Base-by-base conservation (phyloP, 2,797 vertebrate species). In the Ptychobarbus kaznakovi region DNA sequence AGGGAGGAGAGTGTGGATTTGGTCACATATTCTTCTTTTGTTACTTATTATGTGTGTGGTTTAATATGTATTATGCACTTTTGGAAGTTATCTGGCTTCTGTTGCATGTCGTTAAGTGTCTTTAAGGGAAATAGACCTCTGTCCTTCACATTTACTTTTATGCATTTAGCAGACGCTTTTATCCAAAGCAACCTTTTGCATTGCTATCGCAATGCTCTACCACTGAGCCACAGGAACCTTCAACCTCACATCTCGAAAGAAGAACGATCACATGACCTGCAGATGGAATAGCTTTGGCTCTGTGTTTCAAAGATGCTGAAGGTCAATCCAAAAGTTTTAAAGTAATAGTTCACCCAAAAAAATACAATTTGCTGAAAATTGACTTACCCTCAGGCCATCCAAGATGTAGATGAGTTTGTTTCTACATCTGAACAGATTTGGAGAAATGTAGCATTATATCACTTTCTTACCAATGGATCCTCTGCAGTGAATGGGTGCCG, bases 1-100 rank as follows among this genome's bases (percentile, higher is more conserved):
- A 66, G 79, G 88, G 83, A 80, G 42, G 72, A 78, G 65, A 4
- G 5, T 81, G 80, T 85, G 80, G 53, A 83, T 84, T 87, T 80
- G 53, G 51, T 32, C 7, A 2, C 44, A 22, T 68, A 58, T 72
- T 82, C 53, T 87, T 38, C 44, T 65, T 88, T 80, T 80, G 58
- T 82, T 58, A 40, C 28, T 73, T 7, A 75, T 13, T 69, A 20
- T 20, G 42, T 70, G 42, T 81, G 44, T 70, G 28, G 3, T 25
- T 68, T 75, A 35, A 56, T 12, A 9, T 69, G 10, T 63, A 49
- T 46, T 72, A 46, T 65, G 40, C 25, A 32, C 16, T 25, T 46
- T 80, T 70, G 9, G 8, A 22, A 22, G 20, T 35, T 68, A n/a
- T 35, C 68, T 80, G 20, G 18, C 11, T 16, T 68, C 38, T 49